phyloP scores from a whole-genome alignment of 2,113 vertebrate species.

The Turnix velox region DNA sequence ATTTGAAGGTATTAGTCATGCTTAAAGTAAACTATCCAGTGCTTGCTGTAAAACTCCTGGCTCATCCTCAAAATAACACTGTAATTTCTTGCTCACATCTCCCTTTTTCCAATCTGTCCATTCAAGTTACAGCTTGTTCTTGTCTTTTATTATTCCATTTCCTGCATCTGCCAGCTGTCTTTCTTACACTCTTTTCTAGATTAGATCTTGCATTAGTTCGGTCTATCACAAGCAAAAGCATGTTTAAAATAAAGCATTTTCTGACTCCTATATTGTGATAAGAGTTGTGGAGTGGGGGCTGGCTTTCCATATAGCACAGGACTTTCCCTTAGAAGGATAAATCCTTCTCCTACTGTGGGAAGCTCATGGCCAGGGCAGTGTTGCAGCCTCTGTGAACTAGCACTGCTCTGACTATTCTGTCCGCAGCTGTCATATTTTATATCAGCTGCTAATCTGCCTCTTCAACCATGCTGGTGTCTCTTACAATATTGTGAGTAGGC shows the following conservation, averaged over 20 bases:
- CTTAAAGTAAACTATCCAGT: not conserved
- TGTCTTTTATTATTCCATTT: not conserved
- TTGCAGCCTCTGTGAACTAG: not conserved
- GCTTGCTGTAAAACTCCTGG: not conserved
- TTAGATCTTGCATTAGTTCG: not conserved
- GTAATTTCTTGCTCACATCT: not conserved
- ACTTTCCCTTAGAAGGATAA: not conserved
- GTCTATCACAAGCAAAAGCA: not conserved
- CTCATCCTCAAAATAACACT: not conserved
- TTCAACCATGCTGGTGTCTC: not conserved
- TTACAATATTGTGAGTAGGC: not conserved
- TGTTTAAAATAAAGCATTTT: not conserved
- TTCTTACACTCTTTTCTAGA: not conserved
- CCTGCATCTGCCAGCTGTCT: not conserved
- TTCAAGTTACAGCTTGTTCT: not conserved
- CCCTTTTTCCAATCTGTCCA: not conserved
- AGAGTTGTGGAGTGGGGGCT: not conserved
- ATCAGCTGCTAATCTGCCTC: not conserved
- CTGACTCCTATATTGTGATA: not conserved
- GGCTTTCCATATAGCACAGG: not conserved
- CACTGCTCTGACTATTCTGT: not conserved
- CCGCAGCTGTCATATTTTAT: not conserved
- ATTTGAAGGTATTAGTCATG: not conserved
- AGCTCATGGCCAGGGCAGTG: not conserved
- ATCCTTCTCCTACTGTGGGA: not conserved